Base-by-base conservation (phyloP, 2,113 vertebrate genomes). In the Chrysochloris asiatica region DNA sequence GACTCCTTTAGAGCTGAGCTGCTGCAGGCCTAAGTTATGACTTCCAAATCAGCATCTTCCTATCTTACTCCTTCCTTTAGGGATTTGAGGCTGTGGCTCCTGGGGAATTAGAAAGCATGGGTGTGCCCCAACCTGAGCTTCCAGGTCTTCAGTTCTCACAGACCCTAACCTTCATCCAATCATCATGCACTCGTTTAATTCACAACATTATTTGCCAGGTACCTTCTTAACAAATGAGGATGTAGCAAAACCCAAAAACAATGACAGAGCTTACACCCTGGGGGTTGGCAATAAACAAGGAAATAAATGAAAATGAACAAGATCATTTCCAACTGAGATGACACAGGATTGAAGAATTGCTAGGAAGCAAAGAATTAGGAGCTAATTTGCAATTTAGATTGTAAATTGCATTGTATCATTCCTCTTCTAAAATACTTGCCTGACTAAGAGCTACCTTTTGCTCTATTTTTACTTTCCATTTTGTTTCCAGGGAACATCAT, bases 1-100 rank as follows among this genome's bases (percentile, higher is more conserved):
- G 19, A 41, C 41, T 90, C 28, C 7, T 81, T 85, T 8, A 13
- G 88, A 75, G 75, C 63, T 88, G 92, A 92, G 94, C 78, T 28
- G 91, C 81, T 45, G 50, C 72, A 69, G 92, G 50, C 89, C 63
- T 41, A 47, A 38, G 38, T 26, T 65, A 69, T 8, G 13, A 21
- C 83, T 84, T 88, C 76, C 8, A 43, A 11, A 19, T 0, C 1
- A 22, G 14, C 45, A 8, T 67, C 93, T 94, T 85, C 86, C 83
- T 75, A 14, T 72, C 75, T 93, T 56, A 61, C 16, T 48, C 87
- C 36, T 50, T 65, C 50, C 26, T 54, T 76, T 50, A 69, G 52
- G 43, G 87, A 52, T 38, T 8, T 33, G 56, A 36, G 16, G 47
- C 61, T 33, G 11, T 12, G 81, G 22, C 30, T 94, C 21, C n/a